Base-by-base conservation (phyloP, 2,113 vertebrate genomes). In the Aspiorhynchus laticeps region DNA sequence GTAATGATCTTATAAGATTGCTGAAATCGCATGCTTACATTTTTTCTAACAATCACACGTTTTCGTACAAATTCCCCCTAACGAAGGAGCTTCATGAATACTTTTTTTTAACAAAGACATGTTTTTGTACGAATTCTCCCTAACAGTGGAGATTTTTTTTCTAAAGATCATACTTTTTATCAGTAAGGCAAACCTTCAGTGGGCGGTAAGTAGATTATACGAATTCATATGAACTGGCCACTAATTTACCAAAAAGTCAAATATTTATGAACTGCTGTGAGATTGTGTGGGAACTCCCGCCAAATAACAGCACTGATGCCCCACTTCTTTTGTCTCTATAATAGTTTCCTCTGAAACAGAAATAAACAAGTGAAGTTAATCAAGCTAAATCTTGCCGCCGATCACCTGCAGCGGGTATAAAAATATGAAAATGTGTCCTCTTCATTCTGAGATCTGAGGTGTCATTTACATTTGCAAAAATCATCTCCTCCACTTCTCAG, bases 381-480 rank as follows among this genome's bases (percentile, higher is more conserved):
- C 53, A 59, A 8, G 33, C 78, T 46, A 74, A 86, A 83, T 83
- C 80, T 48, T 6, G 7, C 26, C 26, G 21, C 46, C 17, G 77
- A 38, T 79, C 15, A 33, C 48, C 76, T 56, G 10, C 31, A 59
- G 31, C 1, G 24, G 10, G 17, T 79, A 24, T 67, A 46, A 51
- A 82, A 73, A 84, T 73, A 84, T 84, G 26, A 38, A 73, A 84
- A 73, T 71, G 33, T 8, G 31, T 17, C 65, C 43, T 51, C 65
- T 51, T 73, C 51, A 36, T 59, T 75, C 69, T 19, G 65, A 53
- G 65, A 71, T 83, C 81, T 83, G 19, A 48, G 31, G 12, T 41
- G 69, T 21, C 83, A 74, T 74, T 84, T 84, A 59, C 83, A 41
- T 84, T 56, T n/a, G 48, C 82, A 74, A 69, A 71, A 84, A 41